Base-by-base conservation (phyloP, 64 coral and sea anemone genomes). In the Dendrophyllia cribrosa region DNA sequence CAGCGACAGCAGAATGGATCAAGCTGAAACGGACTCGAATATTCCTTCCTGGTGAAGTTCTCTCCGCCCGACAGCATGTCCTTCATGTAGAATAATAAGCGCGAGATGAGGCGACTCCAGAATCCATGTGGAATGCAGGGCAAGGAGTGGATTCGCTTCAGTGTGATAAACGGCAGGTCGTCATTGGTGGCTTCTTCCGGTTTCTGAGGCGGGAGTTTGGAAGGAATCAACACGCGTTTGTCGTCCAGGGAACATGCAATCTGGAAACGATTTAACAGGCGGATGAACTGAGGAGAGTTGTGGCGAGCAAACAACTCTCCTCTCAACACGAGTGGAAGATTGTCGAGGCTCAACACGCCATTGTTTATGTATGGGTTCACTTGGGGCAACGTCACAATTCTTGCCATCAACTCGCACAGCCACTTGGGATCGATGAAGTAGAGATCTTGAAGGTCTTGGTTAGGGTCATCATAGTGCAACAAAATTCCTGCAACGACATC, bases 391-490 rank as follows among this genome's bases (percentile, higher is more conserved):
- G 94, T 98, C 4, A 98, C 91, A 60, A 98, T 78, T 17, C 92
- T 88, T 25, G 97, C 94, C 74, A 98, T 95, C 70, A 98, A 79
- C 52, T 95, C 93, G 48, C 97, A 98, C 22, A 98, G 72, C 97
- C 97, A 98, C 34, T 91, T 66, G 45, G 97, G 97, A 75, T 98
- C 97, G 12, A 98, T 93, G 56, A 98, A 98, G 72, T 88, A 98
- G 56, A 93, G 87, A 64, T 98, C 97, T 56, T 93, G 94, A 58
- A 98, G 91, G 20, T 95, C 97, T 81, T 98, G 91, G 64, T 98
- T 98, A 43, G 97, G 97, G 53, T 98, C 97, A 19, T 93, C 88
- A 59, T 96, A 98, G 76, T 98, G 97, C 91, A 98, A 96, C 11
- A 98, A 65, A 69, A 98, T 90, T 23, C 97, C 97, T 98, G 62